These are phyloP conservation scores for Pseudomyrmex cubaensis DNA, from an alignment of 1,140 invertebrate species.

Conservation along the genomic window DNA sequence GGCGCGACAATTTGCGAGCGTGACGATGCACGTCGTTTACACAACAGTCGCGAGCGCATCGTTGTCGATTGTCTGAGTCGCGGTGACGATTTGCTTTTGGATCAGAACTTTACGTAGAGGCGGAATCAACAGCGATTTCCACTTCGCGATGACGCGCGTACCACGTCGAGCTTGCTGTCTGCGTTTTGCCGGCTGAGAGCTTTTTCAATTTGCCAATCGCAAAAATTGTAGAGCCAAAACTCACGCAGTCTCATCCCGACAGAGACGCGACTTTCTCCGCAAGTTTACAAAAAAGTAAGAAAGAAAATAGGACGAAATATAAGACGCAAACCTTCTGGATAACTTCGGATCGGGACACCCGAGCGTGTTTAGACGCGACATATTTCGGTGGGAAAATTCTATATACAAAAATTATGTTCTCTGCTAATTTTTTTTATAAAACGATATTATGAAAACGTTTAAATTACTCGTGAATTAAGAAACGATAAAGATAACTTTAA, in stretches of 20 bases:
- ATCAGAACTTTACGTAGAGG: neutral
- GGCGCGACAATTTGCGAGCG: neutral
- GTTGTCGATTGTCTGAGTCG: neutral
- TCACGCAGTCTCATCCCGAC: neutral
- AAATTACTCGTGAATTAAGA: too few species aligned
- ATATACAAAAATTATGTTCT: too few species aligned
- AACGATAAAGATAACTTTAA: too few species aligned
- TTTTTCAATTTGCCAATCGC: neutral
- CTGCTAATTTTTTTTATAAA: too few species aligned
- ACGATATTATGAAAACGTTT: too few species aligned
- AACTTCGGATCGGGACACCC: too few species aligned
- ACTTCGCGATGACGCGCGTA: neutral
- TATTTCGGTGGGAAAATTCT: too few species aligned
- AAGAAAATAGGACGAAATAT: neutral
- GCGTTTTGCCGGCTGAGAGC: conserved; percentile 1
- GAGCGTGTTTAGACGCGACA: too few species aligned
- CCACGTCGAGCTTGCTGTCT: neutral
- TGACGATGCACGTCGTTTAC: neutral
- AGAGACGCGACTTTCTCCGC: conserved; percentile 22
- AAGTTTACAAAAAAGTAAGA: conserved; percentile 33
- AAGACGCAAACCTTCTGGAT: too few species aligned
- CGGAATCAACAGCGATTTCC: neutral
- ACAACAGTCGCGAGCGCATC: neutral
- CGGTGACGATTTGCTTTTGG: neutral
- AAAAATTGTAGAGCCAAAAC: too few species aligned